Evolutionary conservation across 2,797 vertebrate genomes (phyloP).

Genomic region (Myotis myotis): DNA sequence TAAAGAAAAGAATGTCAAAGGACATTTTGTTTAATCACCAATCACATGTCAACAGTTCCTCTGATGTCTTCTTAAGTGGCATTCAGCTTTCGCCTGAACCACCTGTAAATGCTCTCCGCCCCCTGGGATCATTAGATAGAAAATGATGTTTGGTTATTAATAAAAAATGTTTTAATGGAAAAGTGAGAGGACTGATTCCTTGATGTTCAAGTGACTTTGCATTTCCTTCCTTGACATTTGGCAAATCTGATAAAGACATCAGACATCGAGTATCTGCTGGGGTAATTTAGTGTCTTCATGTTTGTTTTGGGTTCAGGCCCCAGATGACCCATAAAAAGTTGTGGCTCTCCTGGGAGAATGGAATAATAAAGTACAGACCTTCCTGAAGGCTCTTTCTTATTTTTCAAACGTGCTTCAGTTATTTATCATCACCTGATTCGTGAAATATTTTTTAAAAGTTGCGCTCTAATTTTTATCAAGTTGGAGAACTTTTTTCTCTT

Average conservation of each 20-base stretch:
- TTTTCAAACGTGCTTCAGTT: constrained; percentile 49
- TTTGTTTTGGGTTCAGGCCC: constrained; percentile 79
- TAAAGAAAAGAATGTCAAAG: neutral
- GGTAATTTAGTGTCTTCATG: constrained; percentile 75
- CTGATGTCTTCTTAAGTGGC: neutral
- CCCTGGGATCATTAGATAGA: neutral
- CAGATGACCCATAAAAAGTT: constrained; percentile 78
- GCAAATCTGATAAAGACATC: constrained; percentile 72
- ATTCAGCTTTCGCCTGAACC: neutral
- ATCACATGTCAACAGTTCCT: neutral
- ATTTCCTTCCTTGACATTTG: constrained; percentile 27
- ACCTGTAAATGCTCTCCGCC: rapidly evolving
- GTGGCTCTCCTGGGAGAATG: constrained; percentile 72
- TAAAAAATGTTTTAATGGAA: constrained; percentile 19
- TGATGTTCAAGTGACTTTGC: neutral
- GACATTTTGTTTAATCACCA: neutral
- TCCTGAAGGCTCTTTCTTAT: constrained; percentile 62
- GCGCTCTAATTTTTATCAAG: neutral
- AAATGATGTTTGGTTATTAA: neutral
- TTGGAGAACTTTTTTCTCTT: neutral
- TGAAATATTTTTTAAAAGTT: neutral
- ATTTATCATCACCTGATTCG: constrained; percentile 15
- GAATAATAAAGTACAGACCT: constrained; percentile 74
- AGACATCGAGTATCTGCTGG: constrained; percentile 77
- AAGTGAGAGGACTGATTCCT: neutral